These are phyloP conservation scores for Drosophila teissieri DNA, from an alignment of 1,140 invertebrate genomes.

Conservation along the genomic window DNA sequence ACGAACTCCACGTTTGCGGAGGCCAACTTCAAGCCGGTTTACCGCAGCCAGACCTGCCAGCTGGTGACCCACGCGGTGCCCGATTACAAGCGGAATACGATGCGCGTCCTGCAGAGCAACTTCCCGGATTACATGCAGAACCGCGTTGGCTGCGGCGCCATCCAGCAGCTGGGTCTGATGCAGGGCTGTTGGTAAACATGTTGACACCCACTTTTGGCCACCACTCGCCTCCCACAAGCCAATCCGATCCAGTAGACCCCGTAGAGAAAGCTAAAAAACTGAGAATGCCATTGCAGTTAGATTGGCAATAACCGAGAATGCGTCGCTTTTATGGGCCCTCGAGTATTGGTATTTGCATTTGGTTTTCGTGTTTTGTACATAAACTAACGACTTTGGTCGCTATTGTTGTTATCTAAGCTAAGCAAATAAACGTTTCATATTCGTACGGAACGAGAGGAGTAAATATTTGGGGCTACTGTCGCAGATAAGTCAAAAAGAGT, in stretches of 20 bases:
- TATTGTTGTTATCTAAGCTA: slow-evolving; percentile 61
- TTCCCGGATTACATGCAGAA: slow-evolving; percentile 88
- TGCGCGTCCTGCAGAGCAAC: slow-evolving; percentile 87
- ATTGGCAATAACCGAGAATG: slow-evolving; percentile 38
- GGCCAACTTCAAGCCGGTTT: slow-evolving; percentile 85
- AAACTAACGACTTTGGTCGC: slow-evolving; percentile 55
- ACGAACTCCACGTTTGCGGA: slow-evolving; percentile 86
- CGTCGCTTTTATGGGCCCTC: not conserved
- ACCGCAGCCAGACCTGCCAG: slow-evolving; percentile 85
- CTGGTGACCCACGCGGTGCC: slow-evolving; percentile 86
- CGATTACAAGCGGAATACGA: slow-evolving; percentile 86
- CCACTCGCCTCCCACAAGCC: not conserved
- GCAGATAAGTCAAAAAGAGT: not conserved
- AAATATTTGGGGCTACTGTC: slow-evolving; percentile 14
- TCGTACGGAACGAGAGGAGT: slow-evolving; percentile 14
- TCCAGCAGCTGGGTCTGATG: slow-evolving; percentile 86
- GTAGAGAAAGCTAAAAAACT: slow-evolving; percentile 24
- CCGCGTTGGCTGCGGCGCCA: slow-evolving; percentile 87
- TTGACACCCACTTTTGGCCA: not conserved
- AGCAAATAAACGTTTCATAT: slow-evolving; percentile 57
- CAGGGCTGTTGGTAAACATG: slow-evolving; percentile 81
- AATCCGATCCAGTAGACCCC: slow-evolving; percentile 32
- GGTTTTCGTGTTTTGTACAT: slow-evolving; percentile 57
- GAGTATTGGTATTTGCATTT: slow-evolving; percentile 22
- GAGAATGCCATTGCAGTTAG: slow-evolving; percentile 52